Evolutionary conservation across 2,888 invertebrate genomes (phyloP).

Genomic region (Chrysomela aeneicollis): DNA sequence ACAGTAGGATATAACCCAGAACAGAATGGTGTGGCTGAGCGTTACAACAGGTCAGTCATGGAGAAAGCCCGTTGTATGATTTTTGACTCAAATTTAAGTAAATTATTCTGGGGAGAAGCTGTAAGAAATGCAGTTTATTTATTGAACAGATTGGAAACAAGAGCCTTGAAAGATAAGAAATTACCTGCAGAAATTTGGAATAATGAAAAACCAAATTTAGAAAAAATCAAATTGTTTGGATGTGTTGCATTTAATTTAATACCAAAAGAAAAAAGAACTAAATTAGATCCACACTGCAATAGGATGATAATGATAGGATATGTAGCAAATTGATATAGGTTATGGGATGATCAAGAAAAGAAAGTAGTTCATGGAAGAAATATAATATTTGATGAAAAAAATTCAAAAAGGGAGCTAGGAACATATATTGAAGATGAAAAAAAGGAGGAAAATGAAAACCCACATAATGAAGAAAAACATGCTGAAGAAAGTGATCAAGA

Average conservation of each 20-base stretch:
- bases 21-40: constrained; percentile 37
- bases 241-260: constrained; percentile 44
- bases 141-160: constrained; percentile 8
- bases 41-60: constrained; percentile 35
- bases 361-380: constrained; percentile 29
- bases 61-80: constrained; percentile 39
- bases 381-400: constrained; percentile 33
- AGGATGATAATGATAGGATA: constrained; percentile 43
- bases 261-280: constrained; percentile 38
- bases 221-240: constrained; percentile 50
- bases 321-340: constrained; percentile 32
- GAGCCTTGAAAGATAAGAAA: constrained; percentile 1
- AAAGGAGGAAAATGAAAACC: constrained; percentile 4
- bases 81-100: constrained; percentile 33
- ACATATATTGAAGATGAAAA: constrained; percentile 5
- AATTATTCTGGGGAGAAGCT: constrained; percentile 36
- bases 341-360: constrained; percentile 29
- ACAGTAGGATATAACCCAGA: constrained; percentile 34
- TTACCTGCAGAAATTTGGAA: constrained; percentile 18
- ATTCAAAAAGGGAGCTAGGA: no score
- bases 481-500: not conserved
- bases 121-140: constrained; percentile 29
- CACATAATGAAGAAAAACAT: constrained; percentile 8
- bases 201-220: constrained; percentile 45
- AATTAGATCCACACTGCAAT: constrained; percentile 46